A percentile compares a stretch with the other conserved stretches of the same genome.
phyloP scores from a whole-genome alignment of 2,888 invertebrate genomes.

The Antheraea yamamai region DNA sequence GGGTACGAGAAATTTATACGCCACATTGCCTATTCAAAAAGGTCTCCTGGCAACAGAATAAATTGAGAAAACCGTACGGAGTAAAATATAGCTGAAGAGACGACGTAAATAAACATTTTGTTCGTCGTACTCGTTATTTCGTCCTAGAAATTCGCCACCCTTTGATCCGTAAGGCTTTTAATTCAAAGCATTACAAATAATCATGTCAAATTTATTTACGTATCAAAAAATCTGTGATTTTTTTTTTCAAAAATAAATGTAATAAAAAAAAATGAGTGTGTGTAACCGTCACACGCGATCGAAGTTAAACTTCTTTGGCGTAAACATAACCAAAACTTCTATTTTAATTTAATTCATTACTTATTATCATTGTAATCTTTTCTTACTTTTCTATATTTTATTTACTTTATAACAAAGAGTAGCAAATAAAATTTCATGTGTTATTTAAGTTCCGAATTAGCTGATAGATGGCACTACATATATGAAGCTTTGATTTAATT shows the following conservation, averaged over 20 bases:
- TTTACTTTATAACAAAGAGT: no score
- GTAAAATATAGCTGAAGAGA: constrained; percentile 51
- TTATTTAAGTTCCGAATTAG: no score
- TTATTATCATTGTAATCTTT: no score
- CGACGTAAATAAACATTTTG: constrained; percentile 32
- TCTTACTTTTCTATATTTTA: no score
- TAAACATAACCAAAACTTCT: no score
- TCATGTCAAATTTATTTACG: neutral
- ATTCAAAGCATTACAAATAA: neutral
- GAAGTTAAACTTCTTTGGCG: no score
- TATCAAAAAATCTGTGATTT: neutral
- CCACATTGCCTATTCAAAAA: constrained; percentile 77
- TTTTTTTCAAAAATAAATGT: neutral
- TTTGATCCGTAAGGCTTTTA: neutral
- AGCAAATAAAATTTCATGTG: no score
- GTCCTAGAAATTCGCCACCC: neutral
- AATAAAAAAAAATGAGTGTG: neutral
- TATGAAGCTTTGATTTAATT: no score
- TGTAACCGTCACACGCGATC: no score
- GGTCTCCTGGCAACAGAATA: constrained; percentile 66
- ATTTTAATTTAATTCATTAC: no score
- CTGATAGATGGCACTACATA: no score
- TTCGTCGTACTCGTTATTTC: constrained; percentile 7
- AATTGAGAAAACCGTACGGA: constrained; percentile 60
- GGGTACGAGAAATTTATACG: constrained; percentile 71